Evolutionary conservation across 2,888 invertebrate genomes (phyloP), one percentile per base, ranked within the genome.

Genomic region (Ryuthela nishihirai): DNA sequence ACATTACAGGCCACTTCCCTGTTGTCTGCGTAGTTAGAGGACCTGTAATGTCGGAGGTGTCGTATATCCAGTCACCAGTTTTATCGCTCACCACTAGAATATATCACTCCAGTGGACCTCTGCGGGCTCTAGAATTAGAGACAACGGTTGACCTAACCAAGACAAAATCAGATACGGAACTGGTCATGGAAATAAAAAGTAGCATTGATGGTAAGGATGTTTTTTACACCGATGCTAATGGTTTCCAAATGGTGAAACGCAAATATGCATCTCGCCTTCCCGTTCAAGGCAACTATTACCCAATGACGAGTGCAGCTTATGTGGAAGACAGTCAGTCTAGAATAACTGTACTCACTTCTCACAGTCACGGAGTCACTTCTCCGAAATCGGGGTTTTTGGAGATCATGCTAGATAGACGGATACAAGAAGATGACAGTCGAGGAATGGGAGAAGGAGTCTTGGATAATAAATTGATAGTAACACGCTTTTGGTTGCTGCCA

Each of bases 201-300:
- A 88, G 90, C 68, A 83, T 95, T 21, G 82, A 43, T 15, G 62
- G 89, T 70, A 84, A 84, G 2, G 86, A 66, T 12, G 34, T 70
- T 18, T 76, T 77, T 65, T 76, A 69, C 65, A 88, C 92, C 0
- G 97, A 98, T 74, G 83, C 90, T 64, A 97, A 93, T 74, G 95
- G 95, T 2, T 93, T 93, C 71, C 89, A 90, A 70, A 90, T 89
- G 78, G 87, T 90, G 68, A 85, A 84, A 71, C 79, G 91, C 26
- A 89, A 89, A 72, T 83, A 89, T 2, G 45, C 55, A 1, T 84
- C 84, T 38, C 80, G 84, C 50, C 82, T 91, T 61, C 87, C 88
- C 0, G 84, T 91, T 47, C 95, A 97, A 74, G 97, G 88, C 0
- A 98, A 99, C 74, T 95, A 93, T 72, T 99, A 90, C 72, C 99